Conservation (phyloP, 2,888 invertebrate genomes). For the Eupithecia centaureata region DNA sequence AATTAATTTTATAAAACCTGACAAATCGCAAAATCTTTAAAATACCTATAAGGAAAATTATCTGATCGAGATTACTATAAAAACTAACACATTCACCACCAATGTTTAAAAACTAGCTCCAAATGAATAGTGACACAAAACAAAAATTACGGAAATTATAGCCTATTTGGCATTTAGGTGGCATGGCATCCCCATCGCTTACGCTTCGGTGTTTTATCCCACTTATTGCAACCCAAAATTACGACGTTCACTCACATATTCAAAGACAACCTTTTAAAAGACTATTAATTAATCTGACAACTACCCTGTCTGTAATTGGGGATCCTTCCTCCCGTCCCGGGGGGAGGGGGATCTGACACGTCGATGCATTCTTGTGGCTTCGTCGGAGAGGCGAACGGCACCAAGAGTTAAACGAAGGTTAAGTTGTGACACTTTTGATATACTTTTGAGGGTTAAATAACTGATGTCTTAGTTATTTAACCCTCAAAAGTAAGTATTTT, state of each 20-base stretch:
- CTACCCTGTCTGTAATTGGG: constrained; percentile 34
- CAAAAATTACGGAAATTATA: neutral
- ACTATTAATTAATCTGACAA: constrained; percentile 36
- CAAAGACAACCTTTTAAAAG: constrained; percentile 23
- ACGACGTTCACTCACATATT: neutral
- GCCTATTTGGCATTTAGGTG: neutral
- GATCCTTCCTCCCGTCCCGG: constrained; percentile 17
- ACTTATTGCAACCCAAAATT: constrained; percentile 7
- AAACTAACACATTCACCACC: too few species aligned
- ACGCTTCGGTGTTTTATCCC: neutral
- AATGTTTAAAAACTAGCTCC: neutral
- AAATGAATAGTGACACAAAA: neutral
- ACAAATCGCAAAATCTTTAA: neutral
- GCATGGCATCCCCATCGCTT: neutral
- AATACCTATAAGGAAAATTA: too few species aligned
- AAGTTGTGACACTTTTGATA: neutral
- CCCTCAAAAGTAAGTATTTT: neutral
- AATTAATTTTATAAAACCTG: neutral
- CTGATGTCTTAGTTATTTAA: neutral
- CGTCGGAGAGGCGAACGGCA: constrained; percentile 56
- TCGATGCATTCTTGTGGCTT: constrained; percentile 80
- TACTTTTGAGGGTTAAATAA: constrained; percentile 1
- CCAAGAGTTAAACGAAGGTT: constrained; percentile 37
- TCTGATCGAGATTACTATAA: too few species aligned
- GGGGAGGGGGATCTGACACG: constrained; percentile 69